Conservation (phyloP, 2,888 invertebrate species). For the Athetis lepigone region DNA sequence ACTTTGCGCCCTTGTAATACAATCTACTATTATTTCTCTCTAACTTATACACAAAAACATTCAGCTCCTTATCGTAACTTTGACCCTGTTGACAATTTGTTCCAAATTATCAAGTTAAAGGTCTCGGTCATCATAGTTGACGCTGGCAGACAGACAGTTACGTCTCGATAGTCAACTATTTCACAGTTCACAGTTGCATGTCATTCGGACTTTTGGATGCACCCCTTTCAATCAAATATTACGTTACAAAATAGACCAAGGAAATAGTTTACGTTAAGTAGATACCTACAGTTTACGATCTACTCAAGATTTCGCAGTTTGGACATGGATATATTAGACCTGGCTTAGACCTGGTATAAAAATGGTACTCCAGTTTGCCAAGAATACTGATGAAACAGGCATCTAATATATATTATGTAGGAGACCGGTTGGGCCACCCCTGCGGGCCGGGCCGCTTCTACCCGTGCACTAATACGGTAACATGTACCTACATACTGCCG, state of each 20-base stretch:
- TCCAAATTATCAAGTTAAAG: neutral
- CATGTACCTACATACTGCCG: neutral
- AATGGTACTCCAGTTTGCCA: neutral
- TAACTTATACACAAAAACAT: too few species aligned
- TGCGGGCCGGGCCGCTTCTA: neutral
- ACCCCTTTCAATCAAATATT: too few species aligned
- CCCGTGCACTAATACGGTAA: neutral
- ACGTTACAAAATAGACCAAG: too few species aligned
- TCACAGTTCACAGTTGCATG: too few species aligned
- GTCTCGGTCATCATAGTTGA: neutral
- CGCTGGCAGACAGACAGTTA: neutral
- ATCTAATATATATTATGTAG: neutral
- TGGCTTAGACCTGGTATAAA: too few species aligned
- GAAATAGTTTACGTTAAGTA: too few species aligned
- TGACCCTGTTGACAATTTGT: slow-evolving; percentile 10
- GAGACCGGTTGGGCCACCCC: slow-evolving; percentile 9
- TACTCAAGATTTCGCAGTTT: too few species aligned
- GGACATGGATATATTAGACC: too few species aligned
- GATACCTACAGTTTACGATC: too few species aligned
- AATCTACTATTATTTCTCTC: too few species aligned
- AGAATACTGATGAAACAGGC: slow-evolving; percentile 5
- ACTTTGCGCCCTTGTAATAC: too few species aligned
- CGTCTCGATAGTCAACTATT: slow-evolving; percentile 6
- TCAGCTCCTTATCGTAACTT: slow-evolving; percentile 1
- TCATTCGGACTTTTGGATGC: too few species aligned